A percentile compares a stretch with the other conserved stretches of the same genome.
phyloP scores from a whole-genome alignment of 2,888 invertebrate genomes.

The Craniophora ligustri region DNA sequence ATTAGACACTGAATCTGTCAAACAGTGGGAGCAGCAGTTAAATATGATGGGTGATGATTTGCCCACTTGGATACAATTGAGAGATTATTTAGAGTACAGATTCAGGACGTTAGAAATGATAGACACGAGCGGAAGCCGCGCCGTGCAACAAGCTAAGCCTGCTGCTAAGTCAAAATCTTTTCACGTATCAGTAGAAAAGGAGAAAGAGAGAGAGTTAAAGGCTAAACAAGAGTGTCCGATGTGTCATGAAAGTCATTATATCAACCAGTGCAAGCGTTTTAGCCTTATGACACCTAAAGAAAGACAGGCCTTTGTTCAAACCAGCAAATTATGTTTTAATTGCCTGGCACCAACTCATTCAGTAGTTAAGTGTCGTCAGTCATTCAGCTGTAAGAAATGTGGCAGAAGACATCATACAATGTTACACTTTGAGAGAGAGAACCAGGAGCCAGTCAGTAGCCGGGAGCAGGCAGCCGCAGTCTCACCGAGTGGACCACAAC shows the following conservation, averaged over 20 bases:
- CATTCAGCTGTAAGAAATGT: too few species aligned
- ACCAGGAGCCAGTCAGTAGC: background rate
- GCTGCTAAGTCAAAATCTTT: background rate
- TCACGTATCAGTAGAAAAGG: background rate
- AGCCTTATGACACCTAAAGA: background rate
- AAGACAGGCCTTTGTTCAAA: too few species aligned
- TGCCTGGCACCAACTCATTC: too few species aligned
- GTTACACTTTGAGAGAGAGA: background rate
- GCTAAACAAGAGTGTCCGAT: background rate
- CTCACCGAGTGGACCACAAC: background rate
- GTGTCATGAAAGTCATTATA: background rate
- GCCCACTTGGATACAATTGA: slow-evolving; percentile 7
- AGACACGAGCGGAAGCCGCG: background rate
- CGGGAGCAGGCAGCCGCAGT: background rate
- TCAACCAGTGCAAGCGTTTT: background rate
- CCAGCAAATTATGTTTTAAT: background rate
- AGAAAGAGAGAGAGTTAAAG: background rate
- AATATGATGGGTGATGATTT: background rate
- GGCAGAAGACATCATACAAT: too few species aligned
- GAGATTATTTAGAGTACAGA: slow-evolving; percentile 4
- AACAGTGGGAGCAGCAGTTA: slow-evolving; percentile 9
- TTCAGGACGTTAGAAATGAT: slow-evolving; percentile 18
- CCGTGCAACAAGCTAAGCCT: background rate
- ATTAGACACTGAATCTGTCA: slow-evolving; percentile 1
- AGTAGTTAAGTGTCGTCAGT: too few species aligned